phyloP scores from a whole-genome alignment of 2,797 vertebrate genomes.

The Chaunax sp. region DNA sequence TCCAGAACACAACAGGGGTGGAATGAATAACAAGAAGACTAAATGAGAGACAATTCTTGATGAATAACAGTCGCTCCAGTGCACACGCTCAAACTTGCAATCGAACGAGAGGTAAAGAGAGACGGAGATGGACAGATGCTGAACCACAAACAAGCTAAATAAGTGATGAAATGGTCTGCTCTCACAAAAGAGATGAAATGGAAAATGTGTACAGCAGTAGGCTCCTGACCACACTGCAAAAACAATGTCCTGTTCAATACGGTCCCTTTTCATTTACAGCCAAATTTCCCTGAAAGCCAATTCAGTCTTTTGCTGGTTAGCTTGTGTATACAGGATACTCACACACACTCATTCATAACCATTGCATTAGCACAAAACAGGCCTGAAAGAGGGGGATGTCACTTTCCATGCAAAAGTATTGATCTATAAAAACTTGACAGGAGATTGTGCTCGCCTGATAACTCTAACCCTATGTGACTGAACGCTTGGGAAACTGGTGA shows the following conservation, averaged over 20 bases:
- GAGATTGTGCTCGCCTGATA: no score
- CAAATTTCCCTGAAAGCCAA: slow-evolving; percentile 12
- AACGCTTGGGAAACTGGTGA: no score
- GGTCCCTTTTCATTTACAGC: slow-evolving; percentile 23
- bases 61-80: slow-evolving; percentile 50
- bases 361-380: no score
- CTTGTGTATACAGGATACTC: background rate
- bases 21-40: slow-evolving; percentile 44
- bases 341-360: no score
- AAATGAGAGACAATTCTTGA: slow-evolving; percentile 60
- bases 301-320: background rate
- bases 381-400: no score
- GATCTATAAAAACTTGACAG: no score
- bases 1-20: slow-evolving; percentile 31
- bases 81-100: slow-evolving; percentile 52
- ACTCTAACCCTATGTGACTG: no score
- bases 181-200: slow-evolving; percentile 54
- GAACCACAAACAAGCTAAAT: slow-evolving; percentile 67
- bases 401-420: no score
- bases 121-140: slow-evolving; percentile 63
- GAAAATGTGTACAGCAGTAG: slow-evolving; percentile 57
- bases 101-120: slow-evolving; percentile 57
- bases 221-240: slow-evolving; percentile 29
- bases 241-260: slow-evolving; percentile 39
- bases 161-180: slow-evolving; percentile 67